phyloP scores from a whole-genome alignment of 1,140 invertebrate genomes.

The Anadara kagoshimensis region DNA sequence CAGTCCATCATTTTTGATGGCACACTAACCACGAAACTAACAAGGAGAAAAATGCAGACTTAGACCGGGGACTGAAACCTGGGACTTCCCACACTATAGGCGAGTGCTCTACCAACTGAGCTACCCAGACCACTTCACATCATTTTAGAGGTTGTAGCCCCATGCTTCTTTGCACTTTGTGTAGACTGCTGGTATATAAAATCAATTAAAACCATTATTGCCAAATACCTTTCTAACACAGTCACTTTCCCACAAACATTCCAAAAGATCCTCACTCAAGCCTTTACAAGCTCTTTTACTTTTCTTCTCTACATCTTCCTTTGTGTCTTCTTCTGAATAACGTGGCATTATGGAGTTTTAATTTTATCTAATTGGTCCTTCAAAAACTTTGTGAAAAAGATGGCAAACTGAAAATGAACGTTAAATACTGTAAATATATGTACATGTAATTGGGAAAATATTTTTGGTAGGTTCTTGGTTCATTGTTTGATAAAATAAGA shows the following conservation, averaged over 20 bases:
- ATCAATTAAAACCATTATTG: too few species aligned
- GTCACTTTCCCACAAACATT: slow-evolving; percentile 27
- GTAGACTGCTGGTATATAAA: too few species aligned
- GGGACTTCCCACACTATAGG: too few species aligned
- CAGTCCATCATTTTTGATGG: too few species aligned
- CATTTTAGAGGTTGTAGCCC: too few species aligned
- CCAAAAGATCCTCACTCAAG: slow-evolving; percentile 16
- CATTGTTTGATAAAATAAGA: too few species aligned
- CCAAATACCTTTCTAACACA: slow-evolving; percentile 30
- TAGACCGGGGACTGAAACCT: not conserved
- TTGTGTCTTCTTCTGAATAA: not conserved
- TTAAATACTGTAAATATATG: not conserved
- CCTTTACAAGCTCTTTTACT: slow-evolving; percentile 21
- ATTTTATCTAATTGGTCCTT: not conserved
- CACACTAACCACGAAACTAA: too few species aligned
- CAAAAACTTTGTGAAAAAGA: not conserved
- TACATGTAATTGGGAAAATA: not conserved
- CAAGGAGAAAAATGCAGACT: not conserved
- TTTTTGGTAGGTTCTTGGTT: too few species aligned
- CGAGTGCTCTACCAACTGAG: too few species aligned
- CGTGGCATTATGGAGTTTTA: too few species aligned
- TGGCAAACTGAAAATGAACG: not conserved
- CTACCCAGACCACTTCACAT: not conserved
- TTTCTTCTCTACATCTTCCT: slow-evolving; percentile 16
- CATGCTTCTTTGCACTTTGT: too few species aligned